A percentile compares a stretch with the other conserved stretches of the same genome.
These are phyloP conservation scores for Valencia hispanica DNA, from an alignment of 2,797 vertebrate species.

Conservation along the genomic window DNA sequence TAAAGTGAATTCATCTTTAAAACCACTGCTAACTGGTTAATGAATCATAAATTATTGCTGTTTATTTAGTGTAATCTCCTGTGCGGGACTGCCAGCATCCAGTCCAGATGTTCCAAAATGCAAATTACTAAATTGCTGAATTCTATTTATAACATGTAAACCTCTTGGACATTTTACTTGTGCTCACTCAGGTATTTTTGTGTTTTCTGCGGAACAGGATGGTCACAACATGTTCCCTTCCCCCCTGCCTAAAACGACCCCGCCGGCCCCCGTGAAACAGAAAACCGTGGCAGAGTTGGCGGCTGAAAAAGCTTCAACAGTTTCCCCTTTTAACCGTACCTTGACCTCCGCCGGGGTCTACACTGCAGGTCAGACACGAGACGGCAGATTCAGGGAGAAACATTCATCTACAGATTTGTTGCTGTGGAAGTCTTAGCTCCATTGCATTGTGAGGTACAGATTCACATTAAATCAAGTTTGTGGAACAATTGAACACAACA, in stretches of 20 bases:
- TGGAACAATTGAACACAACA: neutral
- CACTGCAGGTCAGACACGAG: constrained; percentile 73
- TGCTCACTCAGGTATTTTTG: neutral
- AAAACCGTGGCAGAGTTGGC: constrained; percentile 68
- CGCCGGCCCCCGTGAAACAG: constrained; percentile 67
- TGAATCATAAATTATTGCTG: no score
- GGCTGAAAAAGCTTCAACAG: constrained; percentile 66
- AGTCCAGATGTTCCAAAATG: constrained; percentile 42
- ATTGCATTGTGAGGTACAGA: neutral
- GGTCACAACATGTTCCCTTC: constrained; percentile 79
- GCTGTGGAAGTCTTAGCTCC: neutral
- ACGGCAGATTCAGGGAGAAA: neutral
- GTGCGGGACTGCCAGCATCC: constrained; percentile 32
- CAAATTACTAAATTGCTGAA: constrained; percentile 38
- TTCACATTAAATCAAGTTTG: neutral
- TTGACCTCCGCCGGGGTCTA: constrained; percentile 76
- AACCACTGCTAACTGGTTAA: constrained; percentile 57
- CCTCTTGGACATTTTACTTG: constrained; percentile 28
- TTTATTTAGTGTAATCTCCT: constrained; percentile 63
- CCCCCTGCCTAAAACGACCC: constrained; percentile 73
- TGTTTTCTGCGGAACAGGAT: constrained; percentile 65
- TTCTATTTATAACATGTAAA: constrained; percentile 64
- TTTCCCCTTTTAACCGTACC: constrained; percentile 77
- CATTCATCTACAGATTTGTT: neutral
- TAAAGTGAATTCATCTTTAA: constrained; percentile 57